Evolutionary conservation across 2,888 invertebrate genomes (phyloP), one percentile per base, ranked within the genome.

Genomic region (Agrypnus murinus): DNA sequence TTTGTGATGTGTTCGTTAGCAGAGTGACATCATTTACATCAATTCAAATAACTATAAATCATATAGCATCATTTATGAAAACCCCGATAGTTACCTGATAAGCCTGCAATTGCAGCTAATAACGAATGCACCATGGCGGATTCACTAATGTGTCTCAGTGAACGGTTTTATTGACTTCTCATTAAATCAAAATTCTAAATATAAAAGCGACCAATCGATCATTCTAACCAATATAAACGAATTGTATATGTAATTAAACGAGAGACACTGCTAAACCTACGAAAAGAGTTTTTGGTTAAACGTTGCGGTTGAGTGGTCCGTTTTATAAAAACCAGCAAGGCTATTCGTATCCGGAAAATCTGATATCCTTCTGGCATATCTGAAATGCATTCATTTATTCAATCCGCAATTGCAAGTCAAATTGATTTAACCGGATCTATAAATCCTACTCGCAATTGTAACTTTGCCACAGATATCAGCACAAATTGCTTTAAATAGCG

Each of bases 371-470:
- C 43, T 8, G 15, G 14, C 43, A 31, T 19, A 66, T 66, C 59
- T 45, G 34, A 46, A 66, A 66, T 48, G 46, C 60, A 60, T 67
- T 43, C 60, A 50, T 62, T 59, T 36, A 60, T 60, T 50, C 53
- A 67, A 57, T 69, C 55, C 63, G 31, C 69, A 63, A 57, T 63
- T 69, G 62, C 63, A 63, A 62, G 62, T 69, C 62, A 57, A 69
- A 69, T 63, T 63, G 69, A 69, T 69, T 69, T 69, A 69, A 45
- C 63, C 34, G 62, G 53, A 55, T 63, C 69, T 55, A 69, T 69
- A 69, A 69, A 69, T 69, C 36, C 34, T 55, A 9, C 10, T 14
- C 45, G 60, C 46, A 17, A 31, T 17, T 46, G 60, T 46, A 45
- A 15, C 60, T 9, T 60, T 46, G 31, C 43, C 40, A 34, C 43